Evolutionary conservation across 2,888 invertebrate species (phyloP).

Genomic region (Coelogynopora nodosa): DNA sequence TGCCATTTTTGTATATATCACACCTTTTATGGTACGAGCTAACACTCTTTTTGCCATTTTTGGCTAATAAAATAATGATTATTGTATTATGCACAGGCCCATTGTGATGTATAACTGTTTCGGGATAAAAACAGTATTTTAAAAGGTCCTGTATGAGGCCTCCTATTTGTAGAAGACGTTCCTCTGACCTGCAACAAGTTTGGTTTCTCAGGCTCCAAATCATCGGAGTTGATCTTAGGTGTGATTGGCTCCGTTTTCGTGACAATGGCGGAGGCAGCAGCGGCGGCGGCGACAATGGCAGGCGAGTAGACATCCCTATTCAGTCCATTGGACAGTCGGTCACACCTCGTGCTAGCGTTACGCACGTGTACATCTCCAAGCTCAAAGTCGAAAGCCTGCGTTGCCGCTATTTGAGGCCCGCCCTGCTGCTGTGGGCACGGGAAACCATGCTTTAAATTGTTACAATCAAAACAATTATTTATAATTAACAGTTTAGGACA

Average conservation of each 20-base stretch:
- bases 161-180: no score
- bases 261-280: not conserved
- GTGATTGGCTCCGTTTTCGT: not conserved
- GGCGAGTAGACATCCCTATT: not conserved
- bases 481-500: no score
- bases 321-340: slow-evolving; percentile 9
- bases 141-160: no score
- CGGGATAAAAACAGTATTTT: no score
- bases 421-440: no score
- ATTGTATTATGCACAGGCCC: no score
- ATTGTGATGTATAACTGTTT: no score
- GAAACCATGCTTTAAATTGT: no score
- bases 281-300: not conserved
- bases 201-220: not conserved
- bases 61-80: no score
- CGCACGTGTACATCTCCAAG: not conserved
- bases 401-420: no score
- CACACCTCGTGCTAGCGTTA: not conserved
- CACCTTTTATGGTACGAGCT: not conserved
- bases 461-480: no score
- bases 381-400: slow-evolving; percentile 6
- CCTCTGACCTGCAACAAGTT: not conserved
- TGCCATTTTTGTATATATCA: not conserved
- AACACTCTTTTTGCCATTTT: no score
- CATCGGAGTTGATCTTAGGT: not conserved